phyloP scores from a whole-genome alignment of 2,797 vertebrate genomes.

The Gephyroberyx darwinii region DNA sequence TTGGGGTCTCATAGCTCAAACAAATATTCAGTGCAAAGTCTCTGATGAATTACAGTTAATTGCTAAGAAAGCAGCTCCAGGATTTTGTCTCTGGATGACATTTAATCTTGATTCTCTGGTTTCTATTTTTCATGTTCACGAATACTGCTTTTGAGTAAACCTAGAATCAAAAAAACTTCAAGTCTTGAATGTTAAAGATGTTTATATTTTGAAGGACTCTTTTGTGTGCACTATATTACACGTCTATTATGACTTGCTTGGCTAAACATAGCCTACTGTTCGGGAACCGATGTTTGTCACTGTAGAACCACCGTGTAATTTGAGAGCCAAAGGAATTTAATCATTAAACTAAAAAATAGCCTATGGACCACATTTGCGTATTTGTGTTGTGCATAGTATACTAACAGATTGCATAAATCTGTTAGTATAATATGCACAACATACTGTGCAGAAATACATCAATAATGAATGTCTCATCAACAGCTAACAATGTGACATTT shows the following conservation, averaged over 20 bases:
- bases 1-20: conserved; percentile 39
- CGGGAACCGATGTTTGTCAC: too few relatives aligned
- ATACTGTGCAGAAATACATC: neutral
- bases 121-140: conserved; percentile 9
- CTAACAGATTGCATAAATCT: neutral
- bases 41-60: conserved; percentile 33
- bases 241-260: too few relatives aligned
- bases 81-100: conserved; percentile 18
- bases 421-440: too few relatives aligned
- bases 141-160: neutral
- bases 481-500: conserved; percentile 25
- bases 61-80: conserved; percentile 28
- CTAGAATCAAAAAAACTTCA: too few relatives aligned
- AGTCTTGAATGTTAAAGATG: too few relatives aligned
- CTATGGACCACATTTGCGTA: too few relatives aligned
- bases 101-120: conserved; percentile 4
- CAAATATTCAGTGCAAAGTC: conserved; percentile 35
- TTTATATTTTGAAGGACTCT: too few relatives aligned
- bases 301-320: too few relatives aligned
- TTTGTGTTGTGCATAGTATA: neutral
- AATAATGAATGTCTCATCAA: neutral
- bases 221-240: too few relatives aligned
- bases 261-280: too few relatives aligned
- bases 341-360: too few relatives aligned
- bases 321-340: too few relatives aligned